A percentile compares a stretch with the other conserved stretches of the same genome.
These are phyloP conservation scores for Drosophila willistoni DNA, from an alignment of 1,140 invertebrate genomes.

Conservation along the genomic window DNA sequence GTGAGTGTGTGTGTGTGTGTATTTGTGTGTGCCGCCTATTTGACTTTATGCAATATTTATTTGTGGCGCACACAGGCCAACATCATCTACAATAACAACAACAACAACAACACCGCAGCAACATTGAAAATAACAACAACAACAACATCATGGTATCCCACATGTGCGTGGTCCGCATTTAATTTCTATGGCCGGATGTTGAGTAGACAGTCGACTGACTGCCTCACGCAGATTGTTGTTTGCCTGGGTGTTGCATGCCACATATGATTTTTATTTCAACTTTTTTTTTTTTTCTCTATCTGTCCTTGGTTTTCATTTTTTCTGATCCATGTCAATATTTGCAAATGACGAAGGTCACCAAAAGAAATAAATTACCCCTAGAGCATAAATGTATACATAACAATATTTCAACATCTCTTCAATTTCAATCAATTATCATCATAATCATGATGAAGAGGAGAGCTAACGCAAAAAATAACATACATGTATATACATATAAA, in stretches of 20 bases:
- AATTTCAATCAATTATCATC: constrained; percentile 13
- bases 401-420: neutral
- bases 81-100: constrained; percentile 16
- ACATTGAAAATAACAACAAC: constrained; percentile 57
- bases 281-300: neutral
- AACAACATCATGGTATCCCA: constrained; percentile 45
- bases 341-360: constrained; percentile 9
- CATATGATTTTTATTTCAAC: neutral
- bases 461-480: neutral
- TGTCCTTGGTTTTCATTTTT: neutral
- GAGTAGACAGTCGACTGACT: constrained; percentile 72
- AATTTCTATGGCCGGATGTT: constrained; percentile 78
- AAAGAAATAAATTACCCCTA: constrained; percentile 4
- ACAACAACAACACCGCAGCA: constrained; percentile 42
- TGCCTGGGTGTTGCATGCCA: constrained; percentile 2
- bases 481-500: neutral
- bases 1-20: constrained; percentile 15
- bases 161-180: constrained; percentile 74
- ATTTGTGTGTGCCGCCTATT: constrained; percentile 54
- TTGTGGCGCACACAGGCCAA: constrained; percentile 54
- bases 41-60: constrained; percentile 78
- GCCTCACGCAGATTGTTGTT: constrained; percentile 28
- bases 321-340: constrained; percentile 10
- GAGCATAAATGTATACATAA: neutral
- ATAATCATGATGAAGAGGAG: constrained; percentile 3